Conservation (phyloP, 2,113 vertebrate species). For the Neodontobutis hainanensis region DNA sequence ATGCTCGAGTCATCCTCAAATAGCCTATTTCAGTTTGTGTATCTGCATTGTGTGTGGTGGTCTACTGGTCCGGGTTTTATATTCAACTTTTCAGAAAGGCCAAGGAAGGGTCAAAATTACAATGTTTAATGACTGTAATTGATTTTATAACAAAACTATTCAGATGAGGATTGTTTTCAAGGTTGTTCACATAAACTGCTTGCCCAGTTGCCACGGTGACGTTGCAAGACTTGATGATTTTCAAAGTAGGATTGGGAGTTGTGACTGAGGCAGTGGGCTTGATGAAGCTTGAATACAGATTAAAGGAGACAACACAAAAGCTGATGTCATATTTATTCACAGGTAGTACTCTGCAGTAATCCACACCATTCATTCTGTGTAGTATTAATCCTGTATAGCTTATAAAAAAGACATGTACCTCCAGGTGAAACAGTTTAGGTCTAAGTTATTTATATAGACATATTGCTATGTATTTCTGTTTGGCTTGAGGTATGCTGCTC, state of each 20-base stretch:
- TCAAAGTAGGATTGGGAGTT: conserved; percentile 68
- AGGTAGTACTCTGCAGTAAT: not conserved
- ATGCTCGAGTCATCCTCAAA: too few species aligned
- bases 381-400: not conserved
- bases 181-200: conserved; percentile 59
- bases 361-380: not conserved
- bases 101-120: too few species aligned
- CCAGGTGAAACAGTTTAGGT: too few species aligned
- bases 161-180: conserved; percentile 40
- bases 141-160: too few species aligned
- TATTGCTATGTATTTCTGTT: not conserved
- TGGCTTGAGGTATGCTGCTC: not conserved
- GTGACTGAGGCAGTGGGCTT: conserved; percentile 27
- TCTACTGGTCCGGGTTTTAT: too few species aligned
- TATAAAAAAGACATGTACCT: not conserved
- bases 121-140: too few species aligned
- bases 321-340: conserved; percentile 42
- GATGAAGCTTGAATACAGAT: conserved; percentile 69
- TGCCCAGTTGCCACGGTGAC: conserved; percentile 77
- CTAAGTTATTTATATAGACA: too few species aligned
- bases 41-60: too few species aligned
- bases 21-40: too few species aligned
- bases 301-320: conserved; percentile 52
- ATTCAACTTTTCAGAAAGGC: too few species aligned
- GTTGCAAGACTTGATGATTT: conserved; percentile 66